A percentile compares a stretch with the other conserved stretches of the same genome.
Conservation (phyloP, 2,113 vertebrate species). For the Todiramphus saurophagus region DNA sequence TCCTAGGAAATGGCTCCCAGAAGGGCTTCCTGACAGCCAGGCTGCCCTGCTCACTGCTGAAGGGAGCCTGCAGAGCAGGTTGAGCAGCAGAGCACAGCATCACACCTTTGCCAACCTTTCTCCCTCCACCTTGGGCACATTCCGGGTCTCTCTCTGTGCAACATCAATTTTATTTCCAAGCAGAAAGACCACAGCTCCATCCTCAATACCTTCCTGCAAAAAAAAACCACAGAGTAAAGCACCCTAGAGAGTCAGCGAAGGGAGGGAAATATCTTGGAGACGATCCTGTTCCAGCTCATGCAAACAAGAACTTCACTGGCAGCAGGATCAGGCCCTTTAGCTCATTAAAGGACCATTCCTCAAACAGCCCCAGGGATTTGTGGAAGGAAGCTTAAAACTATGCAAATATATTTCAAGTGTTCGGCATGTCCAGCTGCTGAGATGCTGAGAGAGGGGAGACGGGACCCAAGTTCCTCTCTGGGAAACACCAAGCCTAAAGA, state of each 20-base stretch:
- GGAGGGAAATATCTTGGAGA: neutral
- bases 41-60: neutral
- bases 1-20: neutral
- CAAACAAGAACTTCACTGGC: neutral
- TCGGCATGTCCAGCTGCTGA: neutral
- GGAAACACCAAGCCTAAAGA: neutral
- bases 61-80: neutral
- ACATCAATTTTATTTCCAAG: slow-evolving; percentile 83
- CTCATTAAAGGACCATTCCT: neutral
- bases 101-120: slow-evolving; percentile 78
- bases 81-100: neutral
- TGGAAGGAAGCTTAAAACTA: neutral
- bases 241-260: neutral
- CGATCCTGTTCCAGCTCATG: neutral
- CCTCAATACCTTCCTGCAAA: slow-evolving; percentile 77
- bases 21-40: neutral
- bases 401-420: neutral
- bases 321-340: neutral
- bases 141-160: slow-evolving; percentile 18
- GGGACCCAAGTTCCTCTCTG: neutral
- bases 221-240: neutral
- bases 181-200: slow-evolving; percentile 79
- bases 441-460: neutral
- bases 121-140: slow-evolving; percentile 72
- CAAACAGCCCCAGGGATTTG: neutral